phyloP scores from a whole-genome alignment of 2,888 invertebrate genomes.

The Harpalus rufipes region DNA sequence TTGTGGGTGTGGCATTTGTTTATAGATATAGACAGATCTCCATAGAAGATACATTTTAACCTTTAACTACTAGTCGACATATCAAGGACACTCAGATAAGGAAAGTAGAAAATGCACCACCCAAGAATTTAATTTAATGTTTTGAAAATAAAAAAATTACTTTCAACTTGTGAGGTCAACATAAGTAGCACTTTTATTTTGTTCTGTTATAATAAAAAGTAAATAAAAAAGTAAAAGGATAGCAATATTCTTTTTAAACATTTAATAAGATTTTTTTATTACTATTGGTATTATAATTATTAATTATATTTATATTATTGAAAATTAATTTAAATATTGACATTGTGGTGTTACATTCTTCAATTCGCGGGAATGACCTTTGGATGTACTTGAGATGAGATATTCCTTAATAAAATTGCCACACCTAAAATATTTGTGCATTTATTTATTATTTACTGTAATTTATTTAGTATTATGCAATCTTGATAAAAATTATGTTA shows the following conservation, averaged over 20 bases:
- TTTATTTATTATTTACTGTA: too few relatives aligned
- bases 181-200: neutral
- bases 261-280: neutral
- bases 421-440: too few relatives aligned
- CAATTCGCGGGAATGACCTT: too few relatives aligned
- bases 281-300: neutral
- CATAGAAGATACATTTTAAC: neutral
- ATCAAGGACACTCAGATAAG: neutral
- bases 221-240: slow-evolving; percentile 2
- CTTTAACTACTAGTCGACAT: neutral
- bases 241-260: neutral
- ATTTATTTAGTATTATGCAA: too few relatives aligned
- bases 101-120: slow-evolving; percentile 1
- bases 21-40: neutral
- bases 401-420: too few relatives aligned
- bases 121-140: neutral
- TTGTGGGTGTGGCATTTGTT: neutral
- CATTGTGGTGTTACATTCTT: too few relatives aligned
- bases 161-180: neutral
- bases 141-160: neutral
- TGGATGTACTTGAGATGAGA: too few relatives aligned
- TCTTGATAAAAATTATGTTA: too few relatives aligned
- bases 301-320: too few relatives aligned
- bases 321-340: too few relatives aligned
- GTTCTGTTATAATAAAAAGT: neutral